Conservation (phyloP, 2,113 vertebrate genomes). For the Saccopteryx leptura region DNA sequence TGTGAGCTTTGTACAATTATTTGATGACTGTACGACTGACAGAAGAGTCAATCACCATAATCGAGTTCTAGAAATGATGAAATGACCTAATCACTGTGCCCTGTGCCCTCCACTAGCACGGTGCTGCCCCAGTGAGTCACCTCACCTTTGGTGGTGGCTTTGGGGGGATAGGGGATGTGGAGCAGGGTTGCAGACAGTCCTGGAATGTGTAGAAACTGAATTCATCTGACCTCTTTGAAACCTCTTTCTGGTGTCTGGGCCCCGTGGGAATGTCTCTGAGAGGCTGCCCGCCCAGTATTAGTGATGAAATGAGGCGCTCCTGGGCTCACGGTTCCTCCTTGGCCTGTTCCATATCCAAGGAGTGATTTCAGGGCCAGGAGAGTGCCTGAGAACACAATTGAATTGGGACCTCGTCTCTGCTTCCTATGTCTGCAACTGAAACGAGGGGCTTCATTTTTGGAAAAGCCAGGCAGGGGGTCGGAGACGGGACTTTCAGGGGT, state of each 20-base stretch:
- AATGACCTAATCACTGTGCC: not conserved
- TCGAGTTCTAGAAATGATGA: not conserved
- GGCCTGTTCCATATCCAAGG: not conserved
- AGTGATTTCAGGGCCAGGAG: not conserved
- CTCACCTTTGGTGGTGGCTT: not conserved
- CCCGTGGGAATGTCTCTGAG: not conserved
- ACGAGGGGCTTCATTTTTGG: not conserved
- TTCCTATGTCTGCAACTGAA: not conserved
- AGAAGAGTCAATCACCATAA: not conserved
- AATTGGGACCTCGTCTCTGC: not conserved
- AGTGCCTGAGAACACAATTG: not conserved
- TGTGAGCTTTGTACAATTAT: slow-evolving; percentile 14
- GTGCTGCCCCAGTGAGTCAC: not conserved
- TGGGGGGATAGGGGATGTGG: accelerated
- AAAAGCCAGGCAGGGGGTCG: not conserved
- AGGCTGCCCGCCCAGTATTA: not conserved
- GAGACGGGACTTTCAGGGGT: accelerated
- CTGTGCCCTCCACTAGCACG: not conserved
- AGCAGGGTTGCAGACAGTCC: not conserved
- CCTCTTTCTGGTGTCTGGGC: not conserved
- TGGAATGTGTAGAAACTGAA: not conserved
- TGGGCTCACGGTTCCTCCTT: not conserved
- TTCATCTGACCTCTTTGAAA: not conserved
- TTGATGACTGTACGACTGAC: not conserved
- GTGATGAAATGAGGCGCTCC: not conserved